These are phyloP conservation scores for Rhagophthalmus giganteus DNA, from an alignment of 2,888 invertebrate species.

Conservation along the genomic window DNA sequence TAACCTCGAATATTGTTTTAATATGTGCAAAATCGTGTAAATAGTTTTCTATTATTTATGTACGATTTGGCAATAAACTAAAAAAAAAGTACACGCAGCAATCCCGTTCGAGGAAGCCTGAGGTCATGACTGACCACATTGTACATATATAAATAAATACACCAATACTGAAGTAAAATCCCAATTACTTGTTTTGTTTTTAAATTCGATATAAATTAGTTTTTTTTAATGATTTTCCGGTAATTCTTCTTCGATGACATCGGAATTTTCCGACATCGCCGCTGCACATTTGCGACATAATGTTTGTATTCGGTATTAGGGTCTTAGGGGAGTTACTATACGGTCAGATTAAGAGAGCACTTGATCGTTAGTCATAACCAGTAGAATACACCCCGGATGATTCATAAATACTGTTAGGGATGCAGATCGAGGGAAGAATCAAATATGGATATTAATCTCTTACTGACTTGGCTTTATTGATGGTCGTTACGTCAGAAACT, in stretches of 20 bases:
- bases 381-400: slow-evolving; percentile 28
- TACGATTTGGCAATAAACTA: too few species aligned
- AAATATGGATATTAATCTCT: slow-evolving; percentile 21
- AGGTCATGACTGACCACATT: neutral
- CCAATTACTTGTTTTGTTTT: too few species aligned
- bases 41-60: too few species aligned
- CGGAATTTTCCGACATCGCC: too few species aligned
- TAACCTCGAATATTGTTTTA: too few species aligned
- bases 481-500: slow-evolving; percentile 2
- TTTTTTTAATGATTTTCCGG: too few species aligned
- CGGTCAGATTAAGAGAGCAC: slow-evolving; percentile 20
- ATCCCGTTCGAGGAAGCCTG: neutral
- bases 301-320: neutral
- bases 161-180: too few species aligned
- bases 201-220: too few species aligned
- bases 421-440: slow-evolving; percentile 26
- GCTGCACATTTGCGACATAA: too few species aligned
- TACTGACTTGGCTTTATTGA: slow-evolving; percentile 4
- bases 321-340: slow-evolving; percentile 11
- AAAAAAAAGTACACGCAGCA: neutral
- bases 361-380: slow-evolving; percentile 33
- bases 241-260: too few species aligned
- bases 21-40: too few species aligned
- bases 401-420: slow-evolving; percentile 33
- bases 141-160: too few species aligned